Evolutionary conservation across 2,113 vertebrate genomes (phyloP), one percentile per base, ranked within the genome.

Genomic region (Nyctereutes procyonoides): DNA sequence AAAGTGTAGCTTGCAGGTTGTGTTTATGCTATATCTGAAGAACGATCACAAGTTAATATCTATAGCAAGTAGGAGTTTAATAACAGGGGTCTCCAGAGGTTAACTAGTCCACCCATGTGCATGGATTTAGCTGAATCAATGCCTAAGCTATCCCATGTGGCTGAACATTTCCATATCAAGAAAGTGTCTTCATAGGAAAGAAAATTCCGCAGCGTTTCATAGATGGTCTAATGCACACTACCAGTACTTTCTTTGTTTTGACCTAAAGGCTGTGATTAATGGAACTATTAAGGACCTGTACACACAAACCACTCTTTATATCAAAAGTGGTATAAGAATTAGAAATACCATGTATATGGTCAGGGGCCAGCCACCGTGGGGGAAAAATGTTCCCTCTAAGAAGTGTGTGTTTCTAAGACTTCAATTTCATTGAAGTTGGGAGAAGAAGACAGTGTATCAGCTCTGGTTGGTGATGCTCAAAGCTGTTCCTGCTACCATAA

Each of bases 21-120:
- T 95, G 10, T 63, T 94, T 90, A 84, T 8, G 10, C 28, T 26
- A 26, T 0, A 65, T 81, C 26, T 86, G 67, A 87, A 96, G 80
- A 63, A 88, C 30, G n/a, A 67, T 74, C 55, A 74, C 16, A 90
- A 62, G 83, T 87, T 96, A 95, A 58, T 87, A 80, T 81, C 38
- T 67, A 17, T 56, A 55, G 35, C 60, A 92, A 86, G 67, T 24
- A 88, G 30, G 85, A 79, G 80, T 88, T 26, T 53, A 92, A 26
- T 76, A 74, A 35, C 62, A 92, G 90, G 81, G 60, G 38, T 85
- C 71, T 88, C 80, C 13, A 65, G 60, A 93, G 90, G 51, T 93
- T 95, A 93, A 89, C 76, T 62, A 76, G 48, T 55, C 10, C 19
- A 77, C 30, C 26, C 12, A 60, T 79, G 51, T 93, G n/a, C 69